A percentile compares a stretch with the other conserved stretches of the same genome.
Evolutionary conservation across 2,113 vertebrate species (phyloP).

Genomic region (Uropsilus gracilis): DNA sequence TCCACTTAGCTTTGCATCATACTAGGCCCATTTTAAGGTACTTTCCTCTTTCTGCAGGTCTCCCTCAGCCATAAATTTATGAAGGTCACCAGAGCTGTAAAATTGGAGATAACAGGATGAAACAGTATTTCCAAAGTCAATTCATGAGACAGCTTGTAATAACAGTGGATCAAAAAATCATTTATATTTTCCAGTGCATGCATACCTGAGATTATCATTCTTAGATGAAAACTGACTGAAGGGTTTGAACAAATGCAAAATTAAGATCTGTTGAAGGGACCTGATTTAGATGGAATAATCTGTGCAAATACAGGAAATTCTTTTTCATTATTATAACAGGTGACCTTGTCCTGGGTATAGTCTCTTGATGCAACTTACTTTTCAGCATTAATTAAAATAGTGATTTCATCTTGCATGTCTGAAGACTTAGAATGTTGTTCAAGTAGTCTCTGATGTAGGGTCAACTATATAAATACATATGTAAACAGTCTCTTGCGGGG

Average conservation of each 20-base stretch:
- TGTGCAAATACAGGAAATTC: not conserved
- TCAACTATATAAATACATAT: not conserved
- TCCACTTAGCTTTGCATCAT: not conserved
- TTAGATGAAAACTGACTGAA: not conserved
- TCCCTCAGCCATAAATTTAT: not conserved
- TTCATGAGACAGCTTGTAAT: not conserved
- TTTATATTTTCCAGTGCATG: not conserved
- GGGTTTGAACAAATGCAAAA: not conserved
- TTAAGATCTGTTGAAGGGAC: not conserved
- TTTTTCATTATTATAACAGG: not conserved
- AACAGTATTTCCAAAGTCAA: slow-evolving; percentile 12
- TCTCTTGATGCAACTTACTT: not conserved
- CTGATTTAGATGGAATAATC: not conserved
- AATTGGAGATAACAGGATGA: not conserved
- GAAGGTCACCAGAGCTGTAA: not conserved
- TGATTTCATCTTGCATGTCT: not conserved
- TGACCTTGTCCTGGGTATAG: not conserved
- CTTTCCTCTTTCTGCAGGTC: not conserved
- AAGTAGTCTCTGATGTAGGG: not conserved
- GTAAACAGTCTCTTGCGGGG: not conserved
- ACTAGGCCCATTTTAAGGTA: not conserved
- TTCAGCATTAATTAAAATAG: slow-evolving; percentile 20
- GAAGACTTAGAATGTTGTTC: not conserved
- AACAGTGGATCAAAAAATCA: not conserved
- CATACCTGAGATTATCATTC: not conserved